These are phyloP conservation scores for Bagarius yarrelli DNA, from an alignment of 2,113 vertebrate genomes.

Conservation along the genomic window DNA sequence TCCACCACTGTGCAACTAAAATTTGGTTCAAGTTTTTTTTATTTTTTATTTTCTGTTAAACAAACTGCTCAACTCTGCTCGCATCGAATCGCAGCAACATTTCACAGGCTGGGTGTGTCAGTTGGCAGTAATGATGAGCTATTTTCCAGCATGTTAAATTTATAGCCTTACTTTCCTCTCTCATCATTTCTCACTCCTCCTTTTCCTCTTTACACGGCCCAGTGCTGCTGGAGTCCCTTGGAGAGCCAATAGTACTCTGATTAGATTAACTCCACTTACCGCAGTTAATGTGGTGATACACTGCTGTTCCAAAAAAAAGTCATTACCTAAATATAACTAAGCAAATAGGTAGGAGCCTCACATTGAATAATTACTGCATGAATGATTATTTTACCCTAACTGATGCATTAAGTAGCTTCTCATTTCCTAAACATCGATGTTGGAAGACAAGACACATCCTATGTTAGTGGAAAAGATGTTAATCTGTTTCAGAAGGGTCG, in stretches of 20 bases:
- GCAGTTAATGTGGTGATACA: conserved; percentile 17
- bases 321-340: no score
- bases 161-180: conserved; percentile 7
- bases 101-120: conserved; percentile 29
- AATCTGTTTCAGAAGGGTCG: no score
- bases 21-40: neutral
- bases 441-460: no score
- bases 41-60: neutral
- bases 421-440: no score
- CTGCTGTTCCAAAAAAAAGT: no score
- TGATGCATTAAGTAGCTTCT: no score
- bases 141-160: conserved; percentile 42
- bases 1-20: no score
- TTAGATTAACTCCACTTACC: conserved; percentile 38
- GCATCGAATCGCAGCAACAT: neutral
- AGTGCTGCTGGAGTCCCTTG: conserved; percentile 27
- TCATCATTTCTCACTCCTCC: neutral
- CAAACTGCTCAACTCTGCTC: neutral
- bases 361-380: no score
- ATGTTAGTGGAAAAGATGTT: no score
- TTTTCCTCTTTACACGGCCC: neutral
- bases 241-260: conserved; percentile 36
- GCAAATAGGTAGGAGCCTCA: no score
- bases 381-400: no score
- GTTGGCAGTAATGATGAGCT: conserved; percentile 42